These are phyloP conservation scores for Riparia riparia DNA, from an alignment of 2,113 vertebrate genomes.

Conservation along the genomic window DNA sequence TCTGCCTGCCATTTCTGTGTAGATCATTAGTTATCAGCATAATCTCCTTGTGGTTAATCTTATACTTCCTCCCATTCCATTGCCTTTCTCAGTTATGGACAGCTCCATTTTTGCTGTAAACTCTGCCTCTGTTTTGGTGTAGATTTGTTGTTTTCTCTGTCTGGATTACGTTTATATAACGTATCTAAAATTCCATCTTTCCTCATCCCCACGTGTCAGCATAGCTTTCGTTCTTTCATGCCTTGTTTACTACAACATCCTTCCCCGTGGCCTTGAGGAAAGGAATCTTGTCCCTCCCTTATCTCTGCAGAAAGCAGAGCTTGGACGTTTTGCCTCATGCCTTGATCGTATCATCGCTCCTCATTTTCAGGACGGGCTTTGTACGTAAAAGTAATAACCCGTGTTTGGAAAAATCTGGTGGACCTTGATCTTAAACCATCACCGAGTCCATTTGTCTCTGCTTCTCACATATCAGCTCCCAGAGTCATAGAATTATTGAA, in stretches of 20 bases:
- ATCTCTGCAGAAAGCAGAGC: conserved; percentile 49
- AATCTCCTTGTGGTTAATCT: conserved; percentile 63
- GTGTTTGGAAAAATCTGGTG: not conserved
- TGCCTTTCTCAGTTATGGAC: not conserved
- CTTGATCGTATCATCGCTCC: not conserved
- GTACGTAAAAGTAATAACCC: not conserved
- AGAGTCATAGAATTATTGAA: not conserved
- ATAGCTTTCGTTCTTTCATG: not conserved
- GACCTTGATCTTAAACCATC: not conserved
- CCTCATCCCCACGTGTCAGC: not conserved
- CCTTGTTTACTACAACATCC: conserved; percentile 57
- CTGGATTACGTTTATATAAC: not conserved
- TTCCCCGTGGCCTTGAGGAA: conserved; percentile 26
- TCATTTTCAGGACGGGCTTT: not conserved
- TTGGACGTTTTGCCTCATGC: not conserved
- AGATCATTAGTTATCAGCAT: conserved; percentile 61
- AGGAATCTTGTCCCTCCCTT: conserved; percentile 13
- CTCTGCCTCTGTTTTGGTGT: not conserved
- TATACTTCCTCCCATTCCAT: not conserved
- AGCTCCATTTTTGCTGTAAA: not conserved
- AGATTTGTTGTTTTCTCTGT: not conserved
- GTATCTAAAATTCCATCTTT: not conserved
- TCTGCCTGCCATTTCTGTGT: conserved; percentile 43
- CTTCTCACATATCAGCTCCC: not conserved
- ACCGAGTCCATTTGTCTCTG: not conserved